Percentiles rank a stretch among this genome's conserved stretches.
Conservation (phyloP, 1,140 invertebrate genomes). For the Calosoma granatense region DNA sequence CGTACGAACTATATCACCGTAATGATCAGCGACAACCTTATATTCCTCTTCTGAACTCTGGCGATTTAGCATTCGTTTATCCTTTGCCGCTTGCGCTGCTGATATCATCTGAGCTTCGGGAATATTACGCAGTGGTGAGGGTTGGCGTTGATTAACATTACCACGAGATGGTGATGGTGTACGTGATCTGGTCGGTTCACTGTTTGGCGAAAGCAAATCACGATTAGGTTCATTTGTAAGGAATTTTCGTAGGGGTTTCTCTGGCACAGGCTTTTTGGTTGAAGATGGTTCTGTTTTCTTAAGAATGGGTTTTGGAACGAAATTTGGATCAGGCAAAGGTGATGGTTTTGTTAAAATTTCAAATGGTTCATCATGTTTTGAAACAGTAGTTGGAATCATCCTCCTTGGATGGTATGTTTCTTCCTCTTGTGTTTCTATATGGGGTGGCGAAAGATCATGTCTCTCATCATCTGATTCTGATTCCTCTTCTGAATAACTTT, state of each 20-base stretch:
- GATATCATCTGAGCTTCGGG: slow-evolving; percentile 12
- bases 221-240: not conserved
- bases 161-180: not conserved
- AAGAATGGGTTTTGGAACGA: slow-evolving; percentile 63
- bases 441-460: slow-evolving; percentile 38
- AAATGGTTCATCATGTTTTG: slow-evolving; percentile 40
- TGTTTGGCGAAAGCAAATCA: not conserved
- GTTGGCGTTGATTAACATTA: not conserved
- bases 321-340: slow-evolving; percentile 47
- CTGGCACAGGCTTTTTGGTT: slow-evolving; percentile 15
- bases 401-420: slow-evolving; percentile 57
- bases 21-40: slow-evolving; percentile 64
- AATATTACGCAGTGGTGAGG: not conserved
- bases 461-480: slow-evolving; percentile 29
- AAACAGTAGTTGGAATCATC: slow-evolving; percentile 22
- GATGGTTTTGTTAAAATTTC: slow-evolving; percentile 43
- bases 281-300: slow-evolving; percentile 40
- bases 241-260: slow-evolving; percentile 10
- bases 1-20: slow-evolving; percentile 66
- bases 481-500: slow-evolving; percentile 27
- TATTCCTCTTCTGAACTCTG: slow-evolving; percentile 43
- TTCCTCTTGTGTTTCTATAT: slow-evolving; percentile 44
- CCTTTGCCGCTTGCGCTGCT: slow-evolving; percentile 26
- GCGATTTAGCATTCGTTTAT: slow-evolving; percentile 23
- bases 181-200: not conserved